These are phyloP conservation scores for Leptopilina myrica DNA, from an alignment of 2,888 invertebrate species.

Conservation along the genomic window DNA sequence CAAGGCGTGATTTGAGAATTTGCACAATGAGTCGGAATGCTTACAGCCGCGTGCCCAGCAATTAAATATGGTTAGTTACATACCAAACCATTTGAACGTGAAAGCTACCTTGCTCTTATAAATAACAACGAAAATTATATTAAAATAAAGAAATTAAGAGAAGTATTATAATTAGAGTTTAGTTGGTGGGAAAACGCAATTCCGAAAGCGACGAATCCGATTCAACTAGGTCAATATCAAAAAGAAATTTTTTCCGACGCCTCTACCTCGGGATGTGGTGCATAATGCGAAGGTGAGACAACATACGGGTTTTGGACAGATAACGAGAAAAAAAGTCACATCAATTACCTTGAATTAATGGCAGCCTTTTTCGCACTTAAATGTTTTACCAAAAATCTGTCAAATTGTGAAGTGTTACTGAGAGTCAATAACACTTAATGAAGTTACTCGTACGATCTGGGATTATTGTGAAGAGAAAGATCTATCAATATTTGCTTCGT, in stretches of 20 bases:
- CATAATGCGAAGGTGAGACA: constrained; percentile 14
- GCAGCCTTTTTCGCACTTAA: constrained; percentile 41
- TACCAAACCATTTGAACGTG: constrained; percentile 48
- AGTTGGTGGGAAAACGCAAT: background rate
- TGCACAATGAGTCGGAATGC: constrained; percentile 52
- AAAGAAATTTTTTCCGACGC: constrained; percentile 11
- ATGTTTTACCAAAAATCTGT: constrained; percentile 31
- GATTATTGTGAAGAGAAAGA: constrained; percentile 48
- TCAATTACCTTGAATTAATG: constrained; percentile 28
- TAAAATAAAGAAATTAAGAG: background rate
- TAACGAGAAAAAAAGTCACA: background rate
- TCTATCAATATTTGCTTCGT: constrained; percentile 48
- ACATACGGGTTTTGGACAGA: constrained; percentile 42
- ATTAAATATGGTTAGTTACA: constrained; percentile 57
- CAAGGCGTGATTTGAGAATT: constrained; percentile 49
- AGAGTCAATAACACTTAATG: constrained; percentile 43
- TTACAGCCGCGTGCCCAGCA: constrained; percentile 58
- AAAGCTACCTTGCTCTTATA: constrained; percentile 45
- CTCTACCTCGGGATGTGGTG: constrained; percentile 31
- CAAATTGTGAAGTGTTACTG: constrained; percentile 38
- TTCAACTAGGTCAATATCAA: background rate
- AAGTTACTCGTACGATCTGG: constrained; percentile 39
- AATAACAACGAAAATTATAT: background rate
- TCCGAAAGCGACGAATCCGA: background rate
- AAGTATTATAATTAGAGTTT: background rate